phyloP scores from a whole-genome alignment of 2,888 invertebrate species.

The Rhagonycha lutea region DNA sequence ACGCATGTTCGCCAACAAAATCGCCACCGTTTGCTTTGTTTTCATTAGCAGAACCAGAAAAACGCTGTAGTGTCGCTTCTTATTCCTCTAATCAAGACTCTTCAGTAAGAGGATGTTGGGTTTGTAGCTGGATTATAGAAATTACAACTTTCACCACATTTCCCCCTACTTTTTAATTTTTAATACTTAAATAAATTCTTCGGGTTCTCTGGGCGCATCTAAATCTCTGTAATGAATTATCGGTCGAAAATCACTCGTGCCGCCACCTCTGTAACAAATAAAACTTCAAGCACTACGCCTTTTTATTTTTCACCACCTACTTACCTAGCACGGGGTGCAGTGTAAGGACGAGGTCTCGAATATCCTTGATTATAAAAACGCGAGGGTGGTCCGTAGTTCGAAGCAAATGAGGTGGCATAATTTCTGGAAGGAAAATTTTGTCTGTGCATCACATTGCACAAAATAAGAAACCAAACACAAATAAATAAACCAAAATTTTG shows the following conservation, averaged over 20 bases:
- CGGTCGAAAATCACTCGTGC: slow-evolving; percentile 80
- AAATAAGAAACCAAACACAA: slow-evolving; percentile 7
- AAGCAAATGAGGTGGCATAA: slow-evolving; percentile 49
- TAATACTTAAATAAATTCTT: slow-evolving; percentile 73
- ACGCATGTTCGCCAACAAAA: no score
- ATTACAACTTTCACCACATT: neutral
- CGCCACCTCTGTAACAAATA: slow-evolving; percentile 60
- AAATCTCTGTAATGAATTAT: slow-evolving; percentile 92
- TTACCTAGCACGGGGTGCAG: slow-evolving; percentile 47
- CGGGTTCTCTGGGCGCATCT: slow-evolving; percentile 90
- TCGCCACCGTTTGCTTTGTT: no score
- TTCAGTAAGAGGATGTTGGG: neutral
- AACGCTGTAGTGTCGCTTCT: no score
- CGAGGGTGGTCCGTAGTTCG: slow-evolving; percentile 54
- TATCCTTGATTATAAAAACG: slow-evolving; percentile 59
- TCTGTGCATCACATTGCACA: slow-evolving; percentile 13
- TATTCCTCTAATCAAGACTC: no score
- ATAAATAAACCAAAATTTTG: neutral
- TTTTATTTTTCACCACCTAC: neutral
- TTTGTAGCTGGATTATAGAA: neutral
- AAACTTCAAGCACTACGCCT: neutral
- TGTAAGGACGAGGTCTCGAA: slow-evolving; percentile 25
- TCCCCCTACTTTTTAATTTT: neutral
- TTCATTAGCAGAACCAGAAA: no score
- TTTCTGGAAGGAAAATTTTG: slow-evolving; percentile 40